Evolutionary conservation across 2,113 vertebrate species (phyloP).

Genomic region (Hemiprocne comata): DNA sequence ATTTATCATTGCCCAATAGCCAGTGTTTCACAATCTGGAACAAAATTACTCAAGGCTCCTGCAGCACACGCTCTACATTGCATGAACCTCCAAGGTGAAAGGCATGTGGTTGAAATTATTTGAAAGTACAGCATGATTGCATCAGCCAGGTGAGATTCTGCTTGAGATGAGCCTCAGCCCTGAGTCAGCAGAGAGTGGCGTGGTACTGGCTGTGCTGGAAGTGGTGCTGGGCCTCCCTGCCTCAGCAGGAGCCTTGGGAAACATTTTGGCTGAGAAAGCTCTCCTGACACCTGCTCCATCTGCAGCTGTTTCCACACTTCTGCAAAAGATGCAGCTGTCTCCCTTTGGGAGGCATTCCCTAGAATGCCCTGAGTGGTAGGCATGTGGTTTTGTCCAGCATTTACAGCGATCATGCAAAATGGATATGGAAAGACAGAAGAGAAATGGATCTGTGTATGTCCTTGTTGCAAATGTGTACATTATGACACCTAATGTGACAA

Average conservation of each 20-base stretch:
- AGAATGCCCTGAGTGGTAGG: background rate
- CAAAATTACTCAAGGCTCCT: background rate
- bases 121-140: conserved; percentile 8
- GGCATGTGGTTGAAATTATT: background rate
- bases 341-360: background rate
- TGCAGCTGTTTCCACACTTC: background rate
- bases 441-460: background rate
- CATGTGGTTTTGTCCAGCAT: background rate
- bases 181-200: background rate
- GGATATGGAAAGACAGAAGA: background rate
- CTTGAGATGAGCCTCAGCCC: background rate
- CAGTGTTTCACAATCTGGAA: conserved; percentile 36
- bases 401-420: background rate
- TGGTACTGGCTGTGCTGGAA: background rate
- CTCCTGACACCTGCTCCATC: background rate
- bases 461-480: background rate
- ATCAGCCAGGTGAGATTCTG: conserved; percentile 43
- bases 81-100: background rate
- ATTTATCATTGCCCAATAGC: conserved; percentile 22
- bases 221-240: background rate
- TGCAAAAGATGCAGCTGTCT: background rate
- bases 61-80: background rate
- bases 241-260: background rate
- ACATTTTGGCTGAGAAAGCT: background rate
- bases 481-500: background rate